Evolutionary conservation across 2,797 vertebrate genomes (phyloP).

Genomic region (Austrolebias charrua): DNA sequence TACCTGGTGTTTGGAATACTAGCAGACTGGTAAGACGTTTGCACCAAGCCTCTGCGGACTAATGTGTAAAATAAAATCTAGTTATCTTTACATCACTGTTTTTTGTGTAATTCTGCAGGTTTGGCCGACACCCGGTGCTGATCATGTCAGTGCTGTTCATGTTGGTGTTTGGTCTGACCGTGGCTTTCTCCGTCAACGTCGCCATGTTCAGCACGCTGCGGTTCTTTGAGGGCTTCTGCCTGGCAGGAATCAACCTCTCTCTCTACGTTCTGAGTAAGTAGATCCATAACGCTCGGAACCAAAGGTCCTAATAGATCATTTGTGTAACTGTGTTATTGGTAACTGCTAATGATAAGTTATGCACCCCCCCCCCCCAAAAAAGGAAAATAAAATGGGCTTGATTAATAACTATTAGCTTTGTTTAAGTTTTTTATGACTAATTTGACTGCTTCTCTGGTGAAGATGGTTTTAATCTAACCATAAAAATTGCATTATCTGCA

Average conservation of each 20-base stretch:
- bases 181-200: constrained; percentile 94
- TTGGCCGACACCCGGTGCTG: constrained; percentile 91
- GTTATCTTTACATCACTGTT: neutral
- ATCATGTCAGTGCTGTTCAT: constrained; percentile 92
- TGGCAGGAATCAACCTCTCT: constrained; percentile 92
- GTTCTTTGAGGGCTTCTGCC: constrained; percentile 98
- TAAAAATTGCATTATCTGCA: no score
- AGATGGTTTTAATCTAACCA: no score
- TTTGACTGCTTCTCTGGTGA: no score
- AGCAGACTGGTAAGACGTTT: constrained; percentile 91
- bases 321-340: neutral
- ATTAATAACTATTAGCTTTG: no score
- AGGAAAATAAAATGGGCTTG: no score
- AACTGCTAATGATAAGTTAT: no score
- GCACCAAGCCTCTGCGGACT: neutral
- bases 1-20: constrained; percentile 95
- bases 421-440: no score
- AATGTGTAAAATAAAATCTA: neutral
- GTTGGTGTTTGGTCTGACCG: constrained; percentile 91
- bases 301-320: neutral
- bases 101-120: constrained; percentile 72
- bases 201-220: constrained; percentile 98
- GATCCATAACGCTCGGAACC: constrained; percentile 17
- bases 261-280: constrained; percentile 93
- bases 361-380: no score